These are phyloP conservation scores for Diglossa brunneiventris DNA, from an alignment of 2,113 vertebrate genomes.

Conservation along the genomic window DNA sequence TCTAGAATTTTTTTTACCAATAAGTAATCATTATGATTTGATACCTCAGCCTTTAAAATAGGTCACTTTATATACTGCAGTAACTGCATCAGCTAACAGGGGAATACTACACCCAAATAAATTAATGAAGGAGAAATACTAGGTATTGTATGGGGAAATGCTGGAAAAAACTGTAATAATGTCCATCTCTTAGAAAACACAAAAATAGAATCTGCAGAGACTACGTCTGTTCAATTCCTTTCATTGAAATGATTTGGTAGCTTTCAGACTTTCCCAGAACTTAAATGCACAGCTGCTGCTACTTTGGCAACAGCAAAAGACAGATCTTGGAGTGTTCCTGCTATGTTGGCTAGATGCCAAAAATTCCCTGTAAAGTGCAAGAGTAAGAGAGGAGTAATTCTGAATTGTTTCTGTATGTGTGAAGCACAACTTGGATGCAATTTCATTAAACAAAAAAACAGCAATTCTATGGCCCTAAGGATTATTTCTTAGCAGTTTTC, in stretches of 20 bases:
- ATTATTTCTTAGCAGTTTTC: neutral
- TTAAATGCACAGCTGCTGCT: conserved; percentile 2
- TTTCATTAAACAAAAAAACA: neutral
- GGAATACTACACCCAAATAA: neutral
- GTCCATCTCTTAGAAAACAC: neutral
- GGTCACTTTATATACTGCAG: neutral
- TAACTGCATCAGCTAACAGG: neutral
- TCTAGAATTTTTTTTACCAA: neutral
- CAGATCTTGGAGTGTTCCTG: neutral
- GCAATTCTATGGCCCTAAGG: neutral
- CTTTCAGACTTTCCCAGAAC: neutral
- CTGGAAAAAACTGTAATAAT: neutral
- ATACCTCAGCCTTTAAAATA: neutral
- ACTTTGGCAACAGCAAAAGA: neutral
- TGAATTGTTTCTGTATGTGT: neutral
- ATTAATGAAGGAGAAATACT: neutral
- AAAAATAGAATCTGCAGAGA: neutral
- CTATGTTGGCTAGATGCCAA: neutral
- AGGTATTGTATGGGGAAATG: neutral
- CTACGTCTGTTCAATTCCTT: neutral
- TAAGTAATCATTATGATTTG: neutral
- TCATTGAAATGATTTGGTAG: neutral
- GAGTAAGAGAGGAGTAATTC: neutral
- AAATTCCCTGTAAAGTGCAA: neutral
- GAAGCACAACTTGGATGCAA: neutral